Percentiles rank a stretch among this genome's conserved stretches.
Evolutionary conservation across 2,113 vertebrate species (phyloP).

Genomic region (Toxotes chatareus): DNA sequence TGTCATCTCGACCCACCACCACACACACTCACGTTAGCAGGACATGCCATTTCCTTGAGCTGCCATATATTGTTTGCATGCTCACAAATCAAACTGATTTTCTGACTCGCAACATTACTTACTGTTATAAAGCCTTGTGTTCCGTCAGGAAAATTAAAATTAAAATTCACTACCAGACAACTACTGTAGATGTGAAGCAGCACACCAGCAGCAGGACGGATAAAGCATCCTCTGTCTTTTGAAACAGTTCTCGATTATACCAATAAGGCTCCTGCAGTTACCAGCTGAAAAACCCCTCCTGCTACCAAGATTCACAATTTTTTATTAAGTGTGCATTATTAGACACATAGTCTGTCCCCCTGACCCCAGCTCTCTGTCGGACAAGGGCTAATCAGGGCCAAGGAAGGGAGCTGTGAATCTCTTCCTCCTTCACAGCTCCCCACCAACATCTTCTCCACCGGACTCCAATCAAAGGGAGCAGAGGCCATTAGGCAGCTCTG

Average conservation of each 20-base stretch:
- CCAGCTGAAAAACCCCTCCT: neutral
- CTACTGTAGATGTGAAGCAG: neutral
- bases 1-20: neutral
- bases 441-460: conserved; percentile 47
- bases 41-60: neutral
- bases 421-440: conserved; percentile 35
- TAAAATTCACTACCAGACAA: neutral
- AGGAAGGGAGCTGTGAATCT: conserved; percentile 43
- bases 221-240: neutral
- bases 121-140: neutral
- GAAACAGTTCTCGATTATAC: neutral
- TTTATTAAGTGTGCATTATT: conserved; percentile 33
- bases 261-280: neutral
- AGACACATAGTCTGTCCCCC: conserved; percentile 38
- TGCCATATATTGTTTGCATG: neutral
- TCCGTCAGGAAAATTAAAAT: neutral
- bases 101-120: neutral
- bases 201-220: neutral
- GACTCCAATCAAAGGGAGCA: conserved; percentile 67
- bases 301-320: conserved; percentile 14
- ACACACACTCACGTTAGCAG: neutral
- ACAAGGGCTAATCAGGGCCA: conserved; percentile 57
- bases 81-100: neutral
- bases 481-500: conserved; percentile 67
- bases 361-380: conserved; percentile 29